phyloP scores from a whole-genome alignment of 2,797 vertebrate species.

The Mionectes olivaceus region DNA sequence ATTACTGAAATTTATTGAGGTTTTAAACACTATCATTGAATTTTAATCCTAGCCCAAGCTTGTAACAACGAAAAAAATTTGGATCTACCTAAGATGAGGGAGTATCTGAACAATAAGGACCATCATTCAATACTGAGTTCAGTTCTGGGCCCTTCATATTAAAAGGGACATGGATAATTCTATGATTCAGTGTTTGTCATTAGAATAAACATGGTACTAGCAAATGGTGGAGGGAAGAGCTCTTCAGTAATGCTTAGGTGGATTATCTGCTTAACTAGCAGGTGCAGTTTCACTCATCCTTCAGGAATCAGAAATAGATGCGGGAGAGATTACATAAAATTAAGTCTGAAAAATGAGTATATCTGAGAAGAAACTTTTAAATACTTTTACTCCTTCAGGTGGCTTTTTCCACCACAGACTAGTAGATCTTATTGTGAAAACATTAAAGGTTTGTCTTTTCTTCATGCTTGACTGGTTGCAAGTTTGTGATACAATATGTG shows the following conservation, averaged over 20 bases:
- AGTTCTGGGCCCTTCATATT: neutral
- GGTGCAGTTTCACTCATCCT: neutral
- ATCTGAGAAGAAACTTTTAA: neutral
- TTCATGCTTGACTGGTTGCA: neutral
- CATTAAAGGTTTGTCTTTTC: neutral
- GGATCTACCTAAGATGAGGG: neutral
- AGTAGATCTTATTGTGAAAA: neutral
- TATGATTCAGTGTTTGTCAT: neutral
- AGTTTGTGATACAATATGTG: neutral
- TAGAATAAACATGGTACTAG: neutral
- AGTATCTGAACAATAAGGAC: neutral
- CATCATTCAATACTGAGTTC: accelerated
- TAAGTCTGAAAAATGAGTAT: neutral
- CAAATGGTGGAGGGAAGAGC: neutral
- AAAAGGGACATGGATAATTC: neutral
- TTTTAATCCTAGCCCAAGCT: neutral
- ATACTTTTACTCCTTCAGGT: neutral
- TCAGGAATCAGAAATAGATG: neutral
- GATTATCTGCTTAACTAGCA: neutral
- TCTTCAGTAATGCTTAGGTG: neutral
- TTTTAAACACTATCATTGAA: neutral
- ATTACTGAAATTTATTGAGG: neutral
- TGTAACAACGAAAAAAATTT: neutral
- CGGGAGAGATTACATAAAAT: neutral
- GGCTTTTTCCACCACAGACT: neutral